A percentile compares a stretch with the other conserved stretches of the same genome.
These are phyloP conservation scores for Acanthosepion lycidas DNA, from an alignment of 2,888 invertebrate genomes.

Conservation along the genomic window DNA sequence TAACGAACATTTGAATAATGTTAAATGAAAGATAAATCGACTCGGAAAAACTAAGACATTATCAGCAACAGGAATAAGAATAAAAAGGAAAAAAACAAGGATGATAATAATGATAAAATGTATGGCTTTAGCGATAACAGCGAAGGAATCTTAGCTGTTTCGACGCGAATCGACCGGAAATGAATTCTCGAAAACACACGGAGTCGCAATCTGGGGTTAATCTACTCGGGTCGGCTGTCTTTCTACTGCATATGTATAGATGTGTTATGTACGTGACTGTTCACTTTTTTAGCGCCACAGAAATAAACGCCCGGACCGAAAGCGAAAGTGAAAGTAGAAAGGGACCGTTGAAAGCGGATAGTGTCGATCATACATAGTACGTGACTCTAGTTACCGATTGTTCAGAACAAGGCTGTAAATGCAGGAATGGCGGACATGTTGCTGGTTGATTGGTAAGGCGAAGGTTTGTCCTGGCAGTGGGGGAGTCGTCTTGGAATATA, in stretches of 20 bases:
- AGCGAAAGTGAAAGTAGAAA: conserved; percentile 24
- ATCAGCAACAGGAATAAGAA: not conserved
- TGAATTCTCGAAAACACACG: not conserved
- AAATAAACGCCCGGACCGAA: not conserved
- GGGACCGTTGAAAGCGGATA: not conserved
- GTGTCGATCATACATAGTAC: not conserved
- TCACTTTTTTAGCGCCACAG: not conserved
- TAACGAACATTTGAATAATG: not conserved
- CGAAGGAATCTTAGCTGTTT: not conserved
- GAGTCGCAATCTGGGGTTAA: not conserved
- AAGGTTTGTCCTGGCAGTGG: not conserved
- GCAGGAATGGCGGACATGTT: not conserved
- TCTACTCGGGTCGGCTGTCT: not conserved
- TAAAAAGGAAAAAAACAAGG: not conserved
- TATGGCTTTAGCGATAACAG: not conserved
- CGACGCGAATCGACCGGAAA: not conserved
- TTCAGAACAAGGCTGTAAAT: not conserved
- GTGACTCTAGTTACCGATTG: not conserved
- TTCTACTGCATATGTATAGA: conserved; percentile 8
- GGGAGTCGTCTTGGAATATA: not conserved
- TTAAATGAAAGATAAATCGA: too few species aligned
- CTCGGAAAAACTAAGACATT: too few species aligned
- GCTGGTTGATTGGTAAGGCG: not conserved
- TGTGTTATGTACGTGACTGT: not conserved
- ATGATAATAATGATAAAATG: not conserved